phyloP scores from a whole-genome alignment of 2,888 invertebrate species.

The Apotomis betuletana region DNA sequence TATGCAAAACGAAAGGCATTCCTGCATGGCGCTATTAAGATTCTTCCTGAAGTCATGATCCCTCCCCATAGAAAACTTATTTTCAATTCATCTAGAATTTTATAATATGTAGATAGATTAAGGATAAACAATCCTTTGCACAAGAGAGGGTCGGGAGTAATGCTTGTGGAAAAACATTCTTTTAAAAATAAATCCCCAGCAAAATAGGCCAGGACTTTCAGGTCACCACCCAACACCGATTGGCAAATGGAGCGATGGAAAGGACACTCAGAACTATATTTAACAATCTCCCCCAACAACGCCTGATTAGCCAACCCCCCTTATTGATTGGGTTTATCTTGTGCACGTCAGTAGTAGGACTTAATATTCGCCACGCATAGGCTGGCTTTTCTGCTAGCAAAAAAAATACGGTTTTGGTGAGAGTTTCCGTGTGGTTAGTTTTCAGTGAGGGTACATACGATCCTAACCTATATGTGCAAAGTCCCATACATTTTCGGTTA shows the following conservation, averaged over 20 bases:
- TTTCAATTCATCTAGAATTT: too few species aligned
- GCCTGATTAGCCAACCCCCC: slow-evolving; percentile 38
- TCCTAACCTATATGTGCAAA: background rate
- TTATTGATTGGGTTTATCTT: slow-evolving; percentile 41
- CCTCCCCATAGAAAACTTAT: too few species aligned
- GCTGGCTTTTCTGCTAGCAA: slow-evolving; percentile 55
- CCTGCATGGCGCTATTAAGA: too few species aligned
- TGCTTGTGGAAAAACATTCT: background rate
- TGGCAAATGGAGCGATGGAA: slow-evolving; percentile 36
- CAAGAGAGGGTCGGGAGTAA: background rate
- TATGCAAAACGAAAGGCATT: too few species aligned
- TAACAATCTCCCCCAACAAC: slow-evolving; percentile 37
- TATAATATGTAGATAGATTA: too few species aligned
- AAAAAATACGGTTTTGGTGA: slow-evolving; percentile 19
- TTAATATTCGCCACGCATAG: slow-evolving; percentile 73
- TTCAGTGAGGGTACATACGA: slow-evolving; percentile 38
- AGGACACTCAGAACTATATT: slow-evolving; percentile 38
- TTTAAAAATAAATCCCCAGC: slow-evolving; percentile 30
- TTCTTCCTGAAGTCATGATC: too few species aligned
- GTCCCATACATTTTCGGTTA: background rate
- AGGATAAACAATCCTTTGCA: too few species aligned
- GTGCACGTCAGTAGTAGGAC: slow-evolving; percentile 59
- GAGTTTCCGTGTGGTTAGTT: background rate
- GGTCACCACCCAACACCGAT: slow-evolving; percentile 27
- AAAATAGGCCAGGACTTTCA: slow-evolving; percentile 15